These are phyloP conservation scores for Xiphorhynchus erythropygius DNA, from an alignment of 2,797 vertebrate genomes.

Conservation along the genomic window DNA sequence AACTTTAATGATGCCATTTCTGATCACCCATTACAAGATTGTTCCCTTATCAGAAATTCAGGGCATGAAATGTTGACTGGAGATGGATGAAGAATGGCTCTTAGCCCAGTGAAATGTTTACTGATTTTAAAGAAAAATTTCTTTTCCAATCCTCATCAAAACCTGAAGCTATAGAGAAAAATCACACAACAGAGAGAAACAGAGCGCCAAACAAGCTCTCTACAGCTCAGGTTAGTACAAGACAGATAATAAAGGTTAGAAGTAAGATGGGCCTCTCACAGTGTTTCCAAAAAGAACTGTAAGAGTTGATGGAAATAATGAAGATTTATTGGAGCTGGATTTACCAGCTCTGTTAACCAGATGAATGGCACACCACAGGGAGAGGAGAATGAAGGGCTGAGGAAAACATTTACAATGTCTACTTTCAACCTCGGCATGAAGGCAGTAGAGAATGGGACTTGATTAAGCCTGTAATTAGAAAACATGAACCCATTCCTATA, in stretches of 20 bases:
- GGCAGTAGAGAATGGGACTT: background rate
- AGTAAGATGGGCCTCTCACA: background rate
- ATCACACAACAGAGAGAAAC: background rate
- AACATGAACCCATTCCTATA: background rate
- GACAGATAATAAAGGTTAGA: background rate
- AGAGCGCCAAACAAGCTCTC: background rate
- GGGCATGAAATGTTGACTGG: background rate
- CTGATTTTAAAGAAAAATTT: background rate
- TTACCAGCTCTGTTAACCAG: background rate
- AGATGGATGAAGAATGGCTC: background rate
- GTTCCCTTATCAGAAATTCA: background rate
- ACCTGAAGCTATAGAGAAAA: background rate
- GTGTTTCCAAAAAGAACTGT: background rate
- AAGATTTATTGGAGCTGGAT: background rate
- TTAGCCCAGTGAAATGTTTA: background rate
- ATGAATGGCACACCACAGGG: background rate
- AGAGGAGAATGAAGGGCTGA: background rate
- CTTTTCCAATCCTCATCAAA: background rate
- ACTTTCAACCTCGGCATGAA: fast-evolving
- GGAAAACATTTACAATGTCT: background rate
- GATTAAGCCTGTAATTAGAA: background rate
- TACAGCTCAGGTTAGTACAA: background rate
- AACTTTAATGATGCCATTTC: background rate
- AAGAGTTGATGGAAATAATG: background rate
- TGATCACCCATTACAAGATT: background rate